Base-by-base conservation (phyloP, 2,797 vertebrate species). In the Clamator glandarius region DNA sequence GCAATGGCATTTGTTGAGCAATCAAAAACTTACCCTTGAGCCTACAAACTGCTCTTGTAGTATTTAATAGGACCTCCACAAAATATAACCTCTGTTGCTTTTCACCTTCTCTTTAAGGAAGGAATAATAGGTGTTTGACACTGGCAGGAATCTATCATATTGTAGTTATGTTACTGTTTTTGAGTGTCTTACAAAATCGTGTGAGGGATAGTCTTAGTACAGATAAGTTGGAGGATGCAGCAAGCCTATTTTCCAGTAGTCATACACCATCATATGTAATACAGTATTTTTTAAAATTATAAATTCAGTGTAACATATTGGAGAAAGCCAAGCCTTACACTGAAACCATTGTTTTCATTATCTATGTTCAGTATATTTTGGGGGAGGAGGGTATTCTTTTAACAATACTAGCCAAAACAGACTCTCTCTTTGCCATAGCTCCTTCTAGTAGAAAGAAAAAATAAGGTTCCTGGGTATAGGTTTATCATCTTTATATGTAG, bases 1-100 rank as follows among this genome's bases (percentile, higher is more conserved):
- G 75, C 48, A 94, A 77, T 68, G 55, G 63, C 42, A 75, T 93
- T 75, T 92, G 89, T 95, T 70, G 77, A 73, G 54, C 84, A 89
- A 93, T 92, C 69, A 87, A 62, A 85, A 92, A 80, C 36, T 87
- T 94, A 85, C 64, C 81, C 88, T 93, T 93, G 69, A 90, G 79
- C 85, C 85, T 90, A 91, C 73, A 88, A 75, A 81, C 59, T 76
- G 59, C 36, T 91, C 59, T 81, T 86, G 12, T 39, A 33, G 25
- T 69, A 67, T 88, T 93, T 73, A 92, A 57, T 8, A 44, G 61
- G 44, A 44, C 44, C 44, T 46, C 46, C 42, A 44, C 42, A 33
- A 13, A 23, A 68, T 12, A 39, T 46, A 73, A 86, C 42, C 21
- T 82, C 13, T 59, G 35, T 73, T 87, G 26, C 2, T 55, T 75